Percentiles rank a stretch among this genome's conserved stretches.
These are phyloP conservation scores for Clitarchus hookeri DNA, from an alignment of 2,888 invertebrate species.

Conservation along the genomic window DNA sequence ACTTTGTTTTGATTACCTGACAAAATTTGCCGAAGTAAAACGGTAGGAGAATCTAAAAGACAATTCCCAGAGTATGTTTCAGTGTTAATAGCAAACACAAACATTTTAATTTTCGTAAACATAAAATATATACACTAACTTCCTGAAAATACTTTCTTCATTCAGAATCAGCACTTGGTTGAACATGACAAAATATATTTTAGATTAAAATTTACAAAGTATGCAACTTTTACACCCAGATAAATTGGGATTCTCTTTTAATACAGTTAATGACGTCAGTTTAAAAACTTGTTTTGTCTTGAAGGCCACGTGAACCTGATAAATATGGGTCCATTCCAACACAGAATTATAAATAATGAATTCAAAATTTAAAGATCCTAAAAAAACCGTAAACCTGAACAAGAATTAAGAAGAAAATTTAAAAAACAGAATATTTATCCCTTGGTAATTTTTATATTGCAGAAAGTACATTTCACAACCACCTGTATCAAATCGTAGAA, in stretches of 20 bases:
- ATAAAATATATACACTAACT: neutral
- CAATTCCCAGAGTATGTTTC: neutral
- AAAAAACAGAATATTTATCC: too few relatives aligned
- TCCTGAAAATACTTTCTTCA: neutral
- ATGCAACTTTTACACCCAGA: neutral
- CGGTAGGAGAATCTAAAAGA: constrained; percentile 29
- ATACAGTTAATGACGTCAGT: neutral
- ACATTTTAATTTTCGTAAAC: neutral
- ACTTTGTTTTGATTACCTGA: constrained; percentile 42
- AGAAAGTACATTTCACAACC: too few relatives aligned
- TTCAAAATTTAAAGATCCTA: too few relatives aligned
- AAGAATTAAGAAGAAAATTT: too few relatives aligned
- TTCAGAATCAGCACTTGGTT: neutral
- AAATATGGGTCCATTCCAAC: neutral
- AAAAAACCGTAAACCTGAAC: too few relatives aligned
- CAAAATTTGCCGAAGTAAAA: constrained; percentile 39
- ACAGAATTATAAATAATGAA: too few relatives aligned
- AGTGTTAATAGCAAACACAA: neutral
- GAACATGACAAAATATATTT: neutral
- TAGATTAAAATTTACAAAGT: neutral
- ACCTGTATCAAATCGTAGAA: too few relatives aligned
- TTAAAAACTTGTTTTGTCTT: neutral
- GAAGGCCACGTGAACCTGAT: neutral
- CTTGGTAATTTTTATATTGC: too few relatives aligned
- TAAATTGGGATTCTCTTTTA: neutral